Conservation (phyloP, 2,888 invertebrate species). For the Argyresthia goedartella region DNA sequence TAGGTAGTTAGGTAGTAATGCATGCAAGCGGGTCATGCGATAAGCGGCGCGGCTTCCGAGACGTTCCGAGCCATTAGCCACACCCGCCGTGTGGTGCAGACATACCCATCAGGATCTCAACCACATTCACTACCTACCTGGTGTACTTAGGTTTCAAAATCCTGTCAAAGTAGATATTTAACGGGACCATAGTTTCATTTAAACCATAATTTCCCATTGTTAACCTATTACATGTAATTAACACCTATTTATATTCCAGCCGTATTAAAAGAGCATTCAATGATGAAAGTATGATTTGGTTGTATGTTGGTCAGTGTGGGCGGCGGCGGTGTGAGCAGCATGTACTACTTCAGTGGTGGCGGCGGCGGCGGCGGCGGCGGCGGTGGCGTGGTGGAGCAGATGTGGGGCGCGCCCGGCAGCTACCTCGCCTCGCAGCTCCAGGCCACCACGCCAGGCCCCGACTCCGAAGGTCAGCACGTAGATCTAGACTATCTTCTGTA, state of each 20-base stretch:
- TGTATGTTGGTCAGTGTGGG: conserved; percentile 13
- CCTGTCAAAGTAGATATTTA: no score
- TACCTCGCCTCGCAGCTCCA: no score
- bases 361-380: conserved; percentile 16
- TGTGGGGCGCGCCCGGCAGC: conserved; percentile 33
- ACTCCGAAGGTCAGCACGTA: no score
- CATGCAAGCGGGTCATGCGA: conserved; percentile 43
- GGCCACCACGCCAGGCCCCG: no score
- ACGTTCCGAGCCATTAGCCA: conserved; percentile 55
- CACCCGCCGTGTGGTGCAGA: neutral
- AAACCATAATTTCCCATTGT: no score
- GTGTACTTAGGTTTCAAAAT: no score
- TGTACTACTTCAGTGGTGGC: conserved; percentile 11
- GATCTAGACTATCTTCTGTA: no score
- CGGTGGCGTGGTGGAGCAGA: conserved; percentile 21
- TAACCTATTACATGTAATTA: no score
- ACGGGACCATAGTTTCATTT: no score
- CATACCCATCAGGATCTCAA: neutral
- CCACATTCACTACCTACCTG: no score
- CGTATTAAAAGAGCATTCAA: no score
- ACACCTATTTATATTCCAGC: conserved; percentile 2
- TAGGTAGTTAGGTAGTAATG: conserved; percentile 14
- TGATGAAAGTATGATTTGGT: no score
- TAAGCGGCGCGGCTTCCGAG: conserved; percentile 45
- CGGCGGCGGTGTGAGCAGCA: conserved; percentile 15